phyloP scores from a whole-genome alignment of 2,113 vertebrate species.

The Phocoena sinus region DNA sequence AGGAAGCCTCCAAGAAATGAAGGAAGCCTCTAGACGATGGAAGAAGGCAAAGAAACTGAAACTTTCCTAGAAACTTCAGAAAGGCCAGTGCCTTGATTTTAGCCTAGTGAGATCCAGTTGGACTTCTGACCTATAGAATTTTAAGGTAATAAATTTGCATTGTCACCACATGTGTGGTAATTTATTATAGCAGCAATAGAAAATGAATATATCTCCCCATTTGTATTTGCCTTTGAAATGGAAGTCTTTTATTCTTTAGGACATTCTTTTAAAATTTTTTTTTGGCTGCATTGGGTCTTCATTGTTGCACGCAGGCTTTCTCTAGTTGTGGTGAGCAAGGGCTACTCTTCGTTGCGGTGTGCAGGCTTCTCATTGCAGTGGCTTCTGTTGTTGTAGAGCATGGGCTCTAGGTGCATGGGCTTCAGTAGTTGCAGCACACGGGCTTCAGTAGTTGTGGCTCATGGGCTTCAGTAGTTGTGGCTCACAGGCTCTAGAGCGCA shows the following conservation, averaged over 20 bases:
- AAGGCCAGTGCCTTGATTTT: not conserved
- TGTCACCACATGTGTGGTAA: not conserved
- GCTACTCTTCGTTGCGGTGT: no score
- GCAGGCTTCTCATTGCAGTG: no score
- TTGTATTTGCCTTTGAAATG: conserved; percentile 29
- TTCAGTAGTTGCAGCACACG: no score
- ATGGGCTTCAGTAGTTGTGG: no score
- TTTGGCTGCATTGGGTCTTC: no score
- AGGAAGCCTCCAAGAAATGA: not conserved
- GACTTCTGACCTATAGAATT: not conserved
- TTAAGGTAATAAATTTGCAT: not conserved
- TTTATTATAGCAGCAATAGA: not conserved
- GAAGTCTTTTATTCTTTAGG: not conserved
- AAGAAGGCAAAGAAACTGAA: not conserved
- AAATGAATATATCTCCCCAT: not conserved
- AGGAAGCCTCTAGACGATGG: not conserved
- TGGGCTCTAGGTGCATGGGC: no score
- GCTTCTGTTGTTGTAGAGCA: no score
- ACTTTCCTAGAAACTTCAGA: not conserved
- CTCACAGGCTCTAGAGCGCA: no score
- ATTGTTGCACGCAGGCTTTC: no score
- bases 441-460: no score
- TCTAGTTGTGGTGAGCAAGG: no score
- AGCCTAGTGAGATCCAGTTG: not conserved
- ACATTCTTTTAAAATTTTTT: no score